Evolutionary conservation across 2,113 vertebrate species (phyloP).

Genomic region (Reinhardtius hippoglossoides): DNA sequence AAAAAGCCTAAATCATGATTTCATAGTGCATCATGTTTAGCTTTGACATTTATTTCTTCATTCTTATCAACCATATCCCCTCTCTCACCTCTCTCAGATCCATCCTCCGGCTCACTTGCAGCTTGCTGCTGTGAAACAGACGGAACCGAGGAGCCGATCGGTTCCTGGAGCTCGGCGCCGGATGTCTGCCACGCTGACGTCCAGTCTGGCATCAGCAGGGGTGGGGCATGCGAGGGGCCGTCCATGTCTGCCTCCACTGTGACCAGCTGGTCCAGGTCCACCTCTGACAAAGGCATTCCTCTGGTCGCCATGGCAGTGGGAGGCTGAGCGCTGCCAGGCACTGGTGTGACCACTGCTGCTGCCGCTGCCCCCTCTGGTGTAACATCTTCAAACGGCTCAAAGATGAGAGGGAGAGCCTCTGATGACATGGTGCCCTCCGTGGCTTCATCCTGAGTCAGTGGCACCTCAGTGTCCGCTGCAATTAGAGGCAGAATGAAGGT

Average conservation of each 20-base stretch:
- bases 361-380: constrained; percentile 40
- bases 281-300: constrained; percentile 52
- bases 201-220: constrained; percentile 71
- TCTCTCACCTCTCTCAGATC: constrained; percentile 48
- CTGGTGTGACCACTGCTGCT: constrained; percentile 18
- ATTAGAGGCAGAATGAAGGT: constrained; percentile 23
- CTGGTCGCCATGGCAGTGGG: constrained; percentile 55
- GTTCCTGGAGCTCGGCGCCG: constrained; percentile 71
- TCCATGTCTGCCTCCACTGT: constrained; percentile 70
- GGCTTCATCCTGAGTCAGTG: constrained; percentile 72
- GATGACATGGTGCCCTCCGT: constrained; percentile 82
- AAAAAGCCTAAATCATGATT: not conserved
- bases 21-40: not conserved
- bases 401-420: constrained; percentile 82
- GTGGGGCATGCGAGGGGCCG: constrained; percentile 51
- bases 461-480: constrained; percentile 61
- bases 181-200: constrained; percentile 79
- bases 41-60: not conserved
- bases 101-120: constrained; percentile 37
- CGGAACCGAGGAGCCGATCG: constrained; percentile 52
- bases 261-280: constrained; percentile 66
- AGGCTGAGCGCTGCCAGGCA: constrained; percentile 46
- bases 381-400: constrained; percentile 80
- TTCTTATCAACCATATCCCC: constrained; percentile 16
- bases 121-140: constrained; percentile 39